Evolutionary conservation across 2,797 vertebrate genomes (phyloP), one percentile per base, ranked within the genome.

Genomic region (Thunnus albacares): DNA sequence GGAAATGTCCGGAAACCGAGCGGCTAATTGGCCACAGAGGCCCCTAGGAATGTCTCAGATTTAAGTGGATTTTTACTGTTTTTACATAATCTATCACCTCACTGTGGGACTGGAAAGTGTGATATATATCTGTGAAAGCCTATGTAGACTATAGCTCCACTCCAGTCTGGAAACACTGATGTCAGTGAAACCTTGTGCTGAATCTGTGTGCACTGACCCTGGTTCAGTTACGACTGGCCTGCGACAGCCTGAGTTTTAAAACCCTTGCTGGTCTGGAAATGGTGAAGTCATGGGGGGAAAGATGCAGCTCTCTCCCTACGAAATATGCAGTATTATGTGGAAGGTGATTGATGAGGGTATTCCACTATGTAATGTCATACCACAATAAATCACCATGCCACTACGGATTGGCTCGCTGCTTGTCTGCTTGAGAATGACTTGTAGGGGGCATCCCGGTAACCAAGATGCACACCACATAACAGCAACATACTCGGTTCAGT

Each of bases 101-200:
- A 78, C 66, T 2, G 41, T 69, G 70, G 47, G 80, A 55, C 80
- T 93, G 93, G 92, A 94, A 93, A 95, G 80, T 92, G 90, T 93
- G 86, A 91, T 89, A 58, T 87, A 71, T 68, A 85, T 89, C 63
- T 81, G 64, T 8, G 61, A 41, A 78, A 78, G 70, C 66, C 24
- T 74, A 45, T 77, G 65, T 65, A 76, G 75, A 66, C 26, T 66
- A 60, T 67, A 84, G 74, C 78, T 76, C 64, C 33, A 22, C 81
- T 84, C 14, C 68, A 81, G 90, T 80, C 71, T 90, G 86, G 92
- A 94, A 93, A 93, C 79, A 87, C 53, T 93, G 94, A 93, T 90
- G 92, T 92, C 89, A 92, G 75, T 26, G 75, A 86, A 56, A 51
- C 72, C 0, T 30, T 52, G 51, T 52, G 70, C 65, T 75, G 56